Base-by-base conservation (phyloP, 2,888 invertebrate genomes). In the Mycalesis mineus region DNA sequence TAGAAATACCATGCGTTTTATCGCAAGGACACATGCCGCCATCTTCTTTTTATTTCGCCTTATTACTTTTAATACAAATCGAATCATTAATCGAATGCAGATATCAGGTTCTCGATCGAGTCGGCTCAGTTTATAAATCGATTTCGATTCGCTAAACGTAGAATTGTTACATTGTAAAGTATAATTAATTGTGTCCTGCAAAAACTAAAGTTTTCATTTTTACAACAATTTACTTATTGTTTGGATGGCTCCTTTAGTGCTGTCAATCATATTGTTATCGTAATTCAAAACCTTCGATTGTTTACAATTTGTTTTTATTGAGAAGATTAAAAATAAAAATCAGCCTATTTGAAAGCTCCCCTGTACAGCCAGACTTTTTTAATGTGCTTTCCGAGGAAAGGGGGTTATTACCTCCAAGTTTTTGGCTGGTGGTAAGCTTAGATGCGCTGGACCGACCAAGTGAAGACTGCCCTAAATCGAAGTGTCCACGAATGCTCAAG, bases 41-140 rank as follows among this genome's bases (percentile, higher is more conserved):
- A 22, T 22, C 37, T 39, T 39, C 13, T 49, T 49, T 49, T 49
- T 39, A 49, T 39, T 47, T 37, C 28, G 13, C 13, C 37, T 49
- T 49, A 49, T 39, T 37, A 11, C 49, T 28, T 14, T 39, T 28
- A 14, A 37, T 36, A 48, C 48, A 37, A 37, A 37, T 39, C 39
- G 49, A 40, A 41, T 47, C 31, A 33, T 47, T 47, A 47, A 47
- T 51, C 40, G 51, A 41, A 51, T 40, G 51, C 51, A 31, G 40
- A 41, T 51, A 41, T 51, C 51, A 41, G 39, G 51, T 51, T 40
- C 40, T 41, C 15, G 31, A 51, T 40, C 51, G 29, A 41, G 11
- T 51, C 51, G 14, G 13, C 9, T 29, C 40, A 15, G 5, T n/a
- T 39, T 41, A 15, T 51, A 11, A 51, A 51, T 51, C 51, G 39